Conservation (phyloP, 2,888 invertebrate species). For the Proisotoma minuta region DNA sequence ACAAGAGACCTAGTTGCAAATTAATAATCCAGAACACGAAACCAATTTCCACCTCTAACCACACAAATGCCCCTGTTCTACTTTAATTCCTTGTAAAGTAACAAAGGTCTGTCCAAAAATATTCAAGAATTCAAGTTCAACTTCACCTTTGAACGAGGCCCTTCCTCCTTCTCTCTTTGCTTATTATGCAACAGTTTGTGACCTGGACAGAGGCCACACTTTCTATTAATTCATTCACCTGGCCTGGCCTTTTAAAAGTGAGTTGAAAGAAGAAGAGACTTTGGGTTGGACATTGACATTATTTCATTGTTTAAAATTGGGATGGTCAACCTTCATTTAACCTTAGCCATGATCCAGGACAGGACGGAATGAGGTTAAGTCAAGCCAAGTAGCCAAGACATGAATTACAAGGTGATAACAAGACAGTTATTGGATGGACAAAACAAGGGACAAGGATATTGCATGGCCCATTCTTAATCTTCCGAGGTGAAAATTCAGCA, state of each 20-base stretch:
- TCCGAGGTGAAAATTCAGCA: too few species aligned
- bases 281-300: not conserved
- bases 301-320: not conserved
- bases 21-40: too few species aligned
- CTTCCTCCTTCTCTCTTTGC: too few species aligned
- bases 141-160: not conserved
- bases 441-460: not conserved
- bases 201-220: too few species aligned
- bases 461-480: not conserved
- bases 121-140: not conserved
- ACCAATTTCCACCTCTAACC: too few species aligned
- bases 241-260: too few species aligned
- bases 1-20: too few species aligned
- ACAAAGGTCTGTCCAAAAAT: not conserved
- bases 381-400: too few species aligned
- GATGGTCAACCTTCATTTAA: not conserved
- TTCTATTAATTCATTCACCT: not conserved
- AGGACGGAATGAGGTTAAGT: too few species aligned
- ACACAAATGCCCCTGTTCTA: slow-evolving; percentile 1
- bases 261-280: not conserved
- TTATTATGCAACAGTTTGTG: too few species aligned
- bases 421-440: too few species aligned
- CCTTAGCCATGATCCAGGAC: slow-evolving; percentile 2
- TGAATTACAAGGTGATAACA: too few species aligned
- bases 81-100: not conserved